Base-by-base conservation (phyloP, 1,140 invertebrate species). In the Lethocerus indicus region DNA sequence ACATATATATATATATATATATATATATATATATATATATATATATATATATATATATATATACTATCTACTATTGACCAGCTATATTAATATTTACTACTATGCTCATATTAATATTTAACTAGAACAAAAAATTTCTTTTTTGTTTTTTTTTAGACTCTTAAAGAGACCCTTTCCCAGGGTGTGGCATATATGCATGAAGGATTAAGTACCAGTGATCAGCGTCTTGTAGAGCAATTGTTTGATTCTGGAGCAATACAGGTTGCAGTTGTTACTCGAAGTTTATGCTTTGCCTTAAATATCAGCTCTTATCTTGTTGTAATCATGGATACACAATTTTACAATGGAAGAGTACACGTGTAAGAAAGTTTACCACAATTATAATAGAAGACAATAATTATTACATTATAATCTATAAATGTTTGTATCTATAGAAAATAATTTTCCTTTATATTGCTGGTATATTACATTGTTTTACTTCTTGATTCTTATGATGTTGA, bases 101-200 rank as follows among this genome's bases (percentile, higher is more conserved):
- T 37, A 7, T 28, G 16, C 5, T 5, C 13, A 3, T 21, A 29
- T 43, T 29, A 39, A n/a, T n/a, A n/a, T n/a, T n/a, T n/a, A n/a
- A n/a, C n/a, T n/a, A n/a, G n/a, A n/a, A n/a, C n/a, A n/a, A n/a
- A n/a, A 1, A 46, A 53, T 50, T 39, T 21, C 36, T 49, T 32
- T 13, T 54, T 43, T 49, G 53, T 55, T 57, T 23, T 49, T 64
- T 63, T 26, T 56, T 76, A 65, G 88, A n/a, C 85, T 24, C 60
- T 92, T 25, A 83, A 79, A 54, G 87, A 93, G 61, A 91, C 87
- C 0, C 61, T 95, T 0, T 73, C 78, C 0, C 88, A 93, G 64
- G 96, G 96, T 44, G 92, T 99, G 29, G 95, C 88, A 2, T 99
- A 95, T 67, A 71, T 98, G 13, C 95, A 99, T 64, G 94, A 96